Percentiles rank a stretch among this genome's conserved stretches.
phyloP scores from a whole-genome alignment of 2,797 vertebrate species.

The Columba guinea region DNA sequence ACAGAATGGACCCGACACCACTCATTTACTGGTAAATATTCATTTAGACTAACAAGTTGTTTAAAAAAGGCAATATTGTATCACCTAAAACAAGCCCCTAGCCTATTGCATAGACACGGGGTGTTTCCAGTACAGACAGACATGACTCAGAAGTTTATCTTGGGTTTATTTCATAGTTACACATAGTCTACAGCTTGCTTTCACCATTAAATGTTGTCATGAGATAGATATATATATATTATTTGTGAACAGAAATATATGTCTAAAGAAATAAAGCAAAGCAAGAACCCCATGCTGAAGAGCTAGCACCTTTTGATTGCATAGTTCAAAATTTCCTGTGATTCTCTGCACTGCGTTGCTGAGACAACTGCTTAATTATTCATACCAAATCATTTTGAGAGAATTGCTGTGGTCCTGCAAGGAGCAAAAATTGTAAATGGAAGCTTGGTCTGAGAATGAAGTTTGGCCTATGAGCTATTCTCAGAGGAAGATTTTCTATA shows the following conservation, averaged over 20 bases:
- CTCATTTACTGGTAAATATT: neutral
- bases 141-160: neutral
- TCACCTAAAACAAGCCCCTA: neutral
- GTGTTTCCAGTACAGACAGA: neutral
- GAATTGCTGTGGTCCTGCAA: neutral
- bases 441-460: neutral
- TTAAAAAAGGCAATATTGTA: too few species aligned
- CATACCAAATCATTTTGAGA: neutral
- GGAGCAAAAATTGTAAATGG: neutral
- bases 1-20: neutral
- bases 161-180: conserved; percentile 47
- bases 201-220: neutral
- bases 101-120: accelerated
- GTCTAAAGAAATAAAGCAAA: conserved; percentile 39
- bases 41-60: neutral
- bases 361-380: neutral
- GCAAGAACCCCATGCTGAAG: neutral
- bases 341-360: neutral
- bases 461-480: neutral
- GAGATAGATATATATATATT: neutral
- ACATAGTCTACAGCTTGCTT: neutral
- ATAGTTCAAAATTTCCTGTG: neutral
- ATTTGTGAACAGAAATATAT: neutral
- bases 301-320: neutral
- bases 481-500: neutral